Base-by-base conservation (phyloP, 2,888 invertebrate genomes). In the Endotricha flammealis region DNA sequence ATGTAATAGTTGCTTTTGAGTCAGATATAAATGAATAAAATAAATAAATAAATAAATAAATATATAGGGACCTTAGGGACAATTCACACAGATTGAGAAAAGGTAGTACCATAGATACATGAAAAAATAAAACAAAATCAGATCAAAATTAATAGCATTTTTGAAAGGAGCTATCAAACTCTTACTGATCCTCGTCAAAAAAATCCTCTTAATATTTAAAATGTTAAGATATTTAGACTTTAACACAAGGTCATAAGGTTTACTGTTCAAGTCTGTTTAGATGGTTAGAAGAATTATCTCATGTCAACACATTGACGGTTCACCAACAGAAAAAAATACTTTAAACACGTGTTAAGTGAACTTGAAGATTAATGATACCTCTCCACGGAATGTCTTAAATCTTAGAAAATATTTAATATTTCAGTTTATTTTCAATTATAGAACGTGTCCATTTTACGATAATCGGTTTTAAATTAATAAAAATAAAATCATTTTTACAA, bases 241-340 rank as follows among this genome's bases (percentile, higher is more conserved):
- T 22, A 7, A 29, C 9, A 8, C 7, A 7, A 3, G 9, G 5
- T 1, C 3, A 12, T 23, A 23, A 23, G 10, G 12, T n/a, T n/a
- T 32, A 6, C 23, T 32, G 12, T 23, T 16, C 7, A 23, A 9
- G 7, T 9, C 9, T 2, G 6, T 23, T 10, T 10, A 12, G 38
- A 36, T 29, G 39, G 29, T 38, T 38, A 28, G 38, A 39, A 40
- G 29, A 42, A 30, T 14, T 32, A 38, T 40, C 31, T 32, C 46
- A 47, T 43, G 40, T 43, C 46, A 47, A 37, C 46, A 36, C 34
- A 38, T 13, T 20, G 23, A 22, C 23, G 24, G 22, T 23, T 32
- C 31, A 32, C 31, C 31, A 32, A 30, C 30, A 30, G 12, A 17
- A 11, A n/a, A 30, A 13, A 22, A 9, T 7, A 12, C 22, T 32